Evolutionary conservation across 2,797 vertebrate genomes (phyloP).

Genomic region (Alca torda): DNA sequence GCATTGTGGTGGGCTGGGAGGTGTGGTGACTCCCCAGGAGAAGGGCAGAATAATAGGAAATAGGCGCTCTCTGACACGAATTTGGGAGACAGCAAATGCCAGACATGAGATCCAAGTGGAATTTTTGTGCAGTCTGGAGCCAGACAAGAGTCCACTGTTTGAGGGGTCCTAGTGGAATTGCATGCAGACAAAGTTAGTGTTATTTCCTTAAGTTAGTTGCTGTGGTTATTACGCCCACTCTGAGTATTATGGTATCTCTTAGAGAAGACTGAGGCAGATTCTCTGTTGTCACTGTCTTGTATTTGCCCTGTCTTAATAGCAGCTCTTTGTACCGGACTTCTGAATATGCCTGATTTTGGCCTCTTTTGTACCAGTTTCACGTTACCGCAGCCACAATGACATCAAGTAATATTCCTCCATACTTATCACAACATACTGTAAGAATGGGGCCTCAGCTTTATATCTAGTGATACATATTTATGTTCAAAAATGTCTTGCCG

Average conservation of each 20-base stretch:
- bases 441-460: not conserved
- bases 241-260: not conserved
- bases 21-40: not conserved
- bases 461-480: conserved; percentile 30
- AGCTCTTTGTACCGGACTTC: not conserved
- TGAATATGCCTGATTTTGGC: not conserved
- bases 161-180: not conserved
- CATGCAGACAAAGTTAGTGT: not conserved
- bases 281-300: not conserved
- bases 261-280: not conserved
- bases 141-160: not conserved
- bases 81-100: not conserved
- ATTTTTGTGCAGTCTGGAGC: not conserved
- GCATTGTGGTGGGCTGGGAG: too few species aligned
- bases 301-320: not conserved
- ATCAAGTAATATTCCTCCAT: not conserved
- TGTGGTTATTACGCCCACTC: not conserved
- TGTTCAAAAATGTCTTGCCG: conserved; percentile 27
- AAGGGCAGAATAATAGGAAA: not conserved
- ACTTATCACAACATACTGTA: not conserved
- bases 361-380: not conserved
- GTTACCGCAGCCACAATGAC: not conserved
- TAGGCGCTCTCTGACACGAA: not conserved
- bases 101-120: not conserved
- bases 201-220: not conserved